Base-by-base conservation (phyloP, 2,797 vertebrate species). In the Enteromius mattozi region DNA sequence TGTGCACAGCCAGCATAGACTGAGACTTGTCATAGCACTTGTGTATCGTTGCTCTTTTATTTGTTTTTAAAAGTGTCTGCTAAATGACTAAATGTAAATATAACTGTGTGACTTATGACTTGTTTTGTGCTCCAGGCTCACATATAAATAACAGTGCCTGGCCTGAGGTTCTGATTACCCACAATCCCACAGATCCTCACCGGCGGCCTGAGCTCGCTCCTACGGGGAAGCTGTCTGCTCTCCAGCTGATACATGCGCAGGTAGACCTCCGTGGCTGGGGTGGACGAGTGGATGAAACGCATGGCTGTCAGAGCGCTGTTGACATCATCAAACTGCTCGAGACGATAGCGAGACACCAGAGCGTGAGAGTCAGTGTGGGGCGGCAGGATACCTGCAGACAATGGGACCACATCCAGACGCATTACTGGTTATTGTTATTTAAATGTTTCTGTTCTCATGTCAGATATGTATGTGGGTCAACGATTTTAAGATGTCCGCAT, bases 211-310 rank as follows among this genome's bases (percentile, higher is more conserved):
- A 87, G 93, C 85, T 95, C 95, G 0, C 95, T 90, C 37, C 96
- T 96, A 33, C 97, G 95, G 10, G 97, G 96, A 71, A 99, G 90
- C 85, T 95, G 94, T 85, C 97, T 96, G 54, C 90, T 96, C 91
- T 99, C 98, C 92, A 99, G 92, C 37, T 98, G 97, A 91, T 96
- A 95, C 94, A 99, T 96, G 68, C 96, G 96, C 72, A 99, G 96
- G 89, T 95, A 96, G 83, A 98, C 89, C 79, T 97, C 96, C 2
- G 93, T 96, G 88, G 95, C 95, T 0, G 96, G 94, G 0, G 96
- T 97, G 82, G 94, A 92, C 0, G 95, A 89, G 56, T 89, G 94
- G 86, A 98, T 91, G 70, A 97, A 97, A 17, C 96, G 96, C 91
- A 99, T 95, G 56, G 98, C 95, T 85, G 91, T 89, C 74, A 99